Base-by-base conservation (phyloP, 2,797 vertebrate genomes). In the Muscicapa comitata region DNA sequence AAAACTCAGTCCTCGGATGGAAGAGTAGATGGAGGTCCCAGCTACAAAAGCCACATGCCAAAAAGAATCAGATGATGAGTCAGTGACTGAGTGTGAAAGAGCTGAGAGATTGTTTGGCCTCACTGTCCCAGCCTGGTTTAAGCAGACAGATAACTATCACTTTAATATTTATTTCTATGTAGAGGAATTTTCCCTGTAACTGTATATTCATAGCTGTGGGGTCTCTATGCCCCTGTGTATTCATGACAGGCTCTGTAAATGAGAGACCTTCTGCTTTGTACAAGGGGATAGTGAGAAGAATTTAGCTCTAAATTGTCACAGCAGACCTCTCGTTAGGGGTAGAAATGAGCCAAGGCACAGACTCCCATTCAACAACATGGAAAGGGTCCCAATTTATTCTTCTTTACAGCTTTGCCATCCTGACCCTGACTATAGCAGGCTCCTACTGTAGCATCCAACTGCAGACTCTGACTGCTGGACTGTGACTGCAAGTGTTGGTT, bases 71-170 rank as follows among this genome's bases (percentile, higher is more conserved):
- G 33, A 26, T 6, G 10, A 90, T 43, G 31, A 55, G 20, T 18
- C 0, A 0, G 31, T n/a, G 31, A 5, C 28, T 57, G 42, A n/a
- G 16, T 14, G 3, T 37, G 20, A 72, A 91, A 26, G 43, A 81
- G 13, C 14, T 78, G 47, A 26, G 20, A 62, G 7, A 75, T 17
- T 29, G 19, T 18, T 84, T 28, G 13, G 9, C 12, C 14, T 16
- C 1, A 0, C 15, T 75, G 31, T 11, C 10, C 9, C 16, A 29
- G 31, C 4, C 58, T 78, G 70, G 10, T 55, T 65, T 74, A 65
- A 86, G 47, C 20, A 63, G 67, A 37, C 11, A 66, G 25, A 5
- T 6, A 66, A 14, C 15, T 66, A 82, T 31, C 47, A 40, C 38
- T 93, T 50, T 7, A 61, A 14, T 33, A 40, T 40, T 81, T 81